A percentile compares a stretch with the other conserved stretches of the same genome.
phyloP scores from a whole-genome alignment of 2,888 invertebrate genomes.

The Thalpophila matura region DNA sequence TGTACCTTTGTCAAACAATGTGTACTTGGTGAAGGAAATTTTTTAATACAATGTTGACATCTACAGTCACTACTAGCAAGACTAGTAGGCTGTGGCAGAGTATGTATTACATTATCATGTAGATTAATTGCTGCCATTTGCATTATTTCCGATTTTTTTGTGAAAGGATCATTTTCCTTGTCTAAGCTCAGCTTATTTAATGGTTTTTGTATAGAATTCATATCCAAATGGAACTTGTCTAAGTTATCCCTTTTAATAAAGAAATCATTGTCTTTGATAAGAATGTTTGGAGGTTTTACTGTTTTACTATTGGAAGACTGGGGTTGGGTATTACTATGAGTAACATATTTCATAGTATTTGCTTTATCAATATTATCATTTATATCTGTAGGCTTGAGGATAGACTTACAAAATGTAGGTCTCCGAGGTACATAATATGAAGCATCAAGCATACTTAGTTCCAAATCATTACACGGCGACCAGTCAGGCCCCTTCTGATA shows the following conservation, averaged over 20 bases:
- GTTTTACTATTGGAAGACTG: constrained; percentile 67
- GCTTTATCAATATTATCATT: constrained; percentile 27
- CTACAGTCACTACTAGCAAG: constrained; percentile 66
- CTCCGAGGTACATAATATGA: constrained; percentile 68
- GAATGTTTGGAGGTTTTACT: constrained; percentile 68
- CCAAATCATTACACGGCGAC: constrained; percentile 81
- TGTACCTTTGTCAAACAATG: constrained; percentile 1
- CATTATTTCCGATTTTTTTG: constrained; percentile 73
- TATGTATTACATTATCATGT: constrained; percentile 25
- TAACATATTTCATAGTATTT: constrained; percentile 21
- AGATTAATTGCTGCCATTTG: constrained; percentile 47
- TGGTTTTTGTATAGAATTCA: constrained; percentile 68
- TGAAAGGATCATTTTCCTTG: constrained; percentile 79
- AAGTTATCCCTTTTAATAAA: constrained; percentile 80
- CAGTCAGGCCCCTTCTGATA: constrained; percentile 63
- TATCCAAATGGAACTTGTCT: constrained; percentile 63
- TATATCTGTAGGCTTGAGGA: constrained; percentile 46
- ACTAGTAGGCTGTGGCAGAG: constrained; percentile 20
- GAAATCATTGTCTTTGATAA: constrained; percentile 77
- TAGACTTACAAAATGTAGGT: constrained; percentile 58
- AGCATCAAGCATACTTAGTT: constrained; percentile 83
- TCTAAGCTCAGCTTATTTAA: constrained; percentile 70
- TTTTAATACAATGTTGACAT: constrained; percentile 77
- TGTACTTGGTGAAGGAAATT: constrained; percentile 27
- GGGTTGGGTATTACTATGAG: constrained; percentile 49